phyloP scores from a whole-genome alignment of 2,113 vertebrate species.

The Cheirogaleus medius region DNA sequence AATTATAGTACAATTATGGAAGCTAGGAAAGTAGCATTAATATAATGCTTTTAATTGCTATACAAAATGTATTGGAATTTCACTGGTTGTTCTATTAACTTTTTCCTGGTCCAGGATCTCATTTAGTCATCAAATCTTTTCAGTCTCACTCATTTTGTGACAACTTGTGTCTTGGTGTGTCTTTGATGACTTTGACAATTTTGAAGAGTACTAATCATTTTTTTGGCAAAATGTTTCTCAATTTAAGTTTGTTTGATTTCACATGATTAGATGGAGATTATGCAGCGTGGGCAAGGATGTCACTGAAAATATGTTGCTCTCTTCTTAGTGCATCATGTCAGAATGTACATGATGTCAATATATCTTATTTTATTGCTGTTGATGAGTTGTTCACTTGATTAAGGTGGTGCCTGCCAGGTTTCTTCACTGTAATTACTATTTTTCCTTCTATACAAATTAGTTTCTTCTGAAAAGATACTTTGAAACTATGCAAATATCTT shows the following conservation, averaged over 20 bases:
- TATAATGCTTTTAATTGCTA: neutral
- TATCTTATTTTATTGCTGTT: neutral
- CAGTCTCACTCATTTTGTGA: neutral
- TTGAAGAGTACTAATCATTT: neutral
- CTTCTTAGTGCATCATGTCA: neutral
- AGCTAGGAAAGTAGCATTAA: neutral
- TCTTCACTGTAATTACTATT: neutral
- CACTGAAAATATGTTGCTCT: neutral
- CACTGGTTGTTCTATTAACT: neutral
- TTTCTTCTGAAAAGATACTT: neutral
- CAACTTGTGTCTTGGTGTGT: neutral
- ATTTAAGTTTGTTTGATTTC: neutral
- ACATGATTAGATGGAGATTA: neutral
- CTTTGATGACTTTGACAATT: neutral
- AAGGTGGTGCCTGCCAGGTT: neutral
- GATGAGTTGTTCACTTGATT: neutral
- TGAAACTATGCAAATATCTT: neutral
- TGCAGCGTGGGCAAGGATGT: neutral
- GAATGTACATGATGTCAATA: neutral
- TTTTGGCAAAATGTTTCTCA: neutral
- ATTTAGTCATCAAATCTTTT: neutral
- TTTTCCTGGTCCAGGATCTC: neutral
- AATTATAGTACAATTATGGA: neutral
- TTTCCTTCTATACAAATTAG: neutral
- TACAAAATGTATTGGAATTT: neutral